Percentiles rank a stretch among this genome's conserved stretches.
These are phyloP conservation scores for Hemicordylus capensis DNA, from an alignment of 2,113 vertebrate genomes.

Conservation along the genomic window DNA sequence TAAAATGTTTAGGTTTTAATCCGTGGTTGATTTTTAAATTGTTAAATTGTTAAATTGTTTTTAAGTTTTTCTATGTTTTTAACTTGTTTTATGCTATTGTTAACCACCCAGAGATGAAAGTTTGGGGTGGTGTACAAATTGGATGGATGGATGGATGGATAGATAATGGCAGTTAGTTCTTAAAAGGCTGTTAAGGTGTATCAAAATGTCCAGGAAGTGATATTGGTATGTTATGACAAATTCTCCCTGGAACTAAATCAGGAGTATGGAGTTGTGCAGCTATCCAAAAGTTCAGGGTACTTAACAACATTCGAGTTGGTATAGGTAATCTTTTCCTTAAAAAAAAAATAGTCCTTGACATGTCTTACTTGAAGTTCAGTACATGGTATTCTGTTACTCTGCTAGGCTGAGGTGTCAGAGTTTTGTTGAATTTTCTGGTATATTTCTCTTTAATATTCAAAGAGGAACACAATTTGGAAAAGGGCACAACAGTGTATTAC, in stretches of 20 bases:
- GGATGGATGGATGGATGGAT: no score
- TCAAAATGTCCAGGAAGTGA: background rate
- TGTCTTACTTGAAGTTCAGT: background rate
- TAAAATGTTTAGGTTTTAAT: no score
- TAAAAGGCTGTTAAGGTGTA: background rate
- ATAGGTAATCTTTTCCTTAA: background rate
- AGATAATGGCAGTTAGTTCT: no score
- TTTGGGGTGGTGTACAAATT: no score
- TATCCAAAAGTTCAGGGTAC: background rate
- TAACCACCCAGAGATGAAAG: no score
- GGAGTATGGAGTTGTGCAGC: rapidly evolving
- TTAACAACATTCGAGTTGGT: background rate
- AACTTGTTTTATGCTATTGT: no score
- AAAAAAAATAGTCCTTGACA: no score
- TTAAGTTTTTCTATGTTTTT: no score
- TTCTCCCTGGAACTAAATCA: background rate
- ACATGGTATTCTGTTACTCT: background rate
- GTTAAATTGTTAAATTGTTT: no score
- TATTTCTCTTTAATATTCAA: background rate
- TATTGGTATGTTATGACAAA: rapidly evolving
- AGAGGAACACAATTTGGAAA: background rate
- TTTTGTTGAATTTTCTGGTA: background rate
- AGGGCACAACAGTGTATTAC: background rate
- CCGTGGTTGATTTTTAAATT: no score
- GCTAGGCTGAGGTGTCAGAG: background rate